Base-by-base conservation (phyloP, 2,888 invertebrate genomes). In the Dasysyrphus tricinctus region DNA sequence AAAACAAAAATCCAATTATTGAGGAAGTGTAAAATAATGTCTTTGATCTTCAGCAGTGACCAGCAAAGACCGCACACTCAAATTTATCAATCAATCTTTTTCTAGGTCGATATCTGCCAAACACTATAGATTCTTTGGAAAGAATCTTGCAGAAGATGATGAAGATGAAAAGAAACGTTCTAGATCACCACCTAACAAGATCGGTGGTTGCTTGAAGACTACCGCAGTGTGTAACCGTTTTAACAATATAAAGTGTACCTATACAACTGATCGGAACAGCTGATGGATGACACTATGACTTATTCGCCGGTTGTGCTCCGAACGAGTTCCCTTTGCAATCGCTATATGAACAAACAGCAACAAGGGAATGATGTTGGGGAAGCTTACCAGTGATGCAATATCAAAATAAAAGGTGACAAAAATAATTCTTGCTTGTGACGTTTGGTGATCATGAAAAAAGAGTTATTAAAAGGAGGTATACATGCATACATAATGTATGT, bases 191-290 rank as follows among this genome's bases (percentile, higher is more conserved):
- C 77, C 81, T 82, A 34, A 79, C 86, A 78, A 67, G 86, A 75
- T 86, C 75, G 82, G 65, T 86, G 86, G 86, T 78, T 86, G 72
- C 75, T 86, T 39, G 70, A 86, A 86, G 86, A 86, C 86, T 86
- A 82, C 82, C 70, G 74, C 78, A 72, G 78, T 72, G 70, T 72
- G 67, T 82, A 75, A 75, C 75, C 82, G 75, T 79, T 79, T 86
- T 86, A 86, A 86, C 86, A 82, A 86, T 86, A 78, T 86, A 81
- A 86, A 82, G 51, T 59, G 51, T 51, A 67, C 34, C 54, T 56
- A 65, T 47, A 74, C 67, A 65, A 47, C 54, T 78, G 65, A 82
- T 74, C 37, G 44, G 54, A 75, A 82, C 82, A 78, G 78, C 82
- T 82, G 82, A 59, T 82, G 65, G 82, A 59, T 82, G 65, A 29